These are phyloP conservation scores for Phalanger gymnotis DNA, from an alignment of 2,797 vertebrate species.

Conservation along the genomic window DNA sequence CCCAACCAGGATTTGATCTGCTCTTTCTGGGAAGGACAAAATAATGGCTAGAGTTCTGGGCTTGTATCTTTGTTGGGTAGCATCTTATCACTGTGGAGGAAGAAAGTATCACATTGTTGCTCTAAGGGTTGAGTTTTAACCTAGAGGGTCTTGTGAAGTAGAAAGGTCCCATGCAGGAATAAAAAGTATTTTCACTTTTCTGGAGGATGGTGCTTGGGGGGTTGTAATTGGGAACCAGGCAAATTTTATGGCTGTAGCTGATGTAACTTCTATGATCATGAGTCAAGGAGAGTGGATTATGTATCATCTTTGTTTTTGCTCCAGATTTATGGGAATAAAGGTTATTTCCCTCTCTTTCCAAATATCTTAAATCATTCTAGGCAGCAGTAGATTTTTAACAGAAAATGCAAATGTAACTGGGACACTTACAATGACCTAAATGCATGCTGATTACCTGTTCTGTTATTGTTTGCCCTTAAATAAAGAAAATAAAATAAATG, in stretches of 20 bases:
- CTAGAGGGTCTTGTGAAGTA: slow-evolving; percentile 3
- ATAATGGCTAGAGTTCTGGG: background rate
- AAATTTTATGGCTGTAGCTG: slow-evolving; percentile 52
- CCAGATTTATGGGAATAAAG: slow-evolving; percentile 34
- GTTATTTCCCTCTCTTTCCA: slow-evolving; percentile 63
- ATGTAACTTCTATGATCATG: slow-evolving; percentile 41
- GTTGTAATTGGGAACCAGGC: background rate
- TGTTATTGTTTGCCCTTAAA: slow-evolving; percentile 78
- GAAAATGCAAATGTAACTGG: slow-evolving; percentile 74
- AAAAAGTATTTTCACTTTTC: slow-evolving; percentile 5
- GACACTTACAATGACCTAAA: slow-evolving; percentile 77
- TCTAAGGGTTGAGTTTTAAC: slow-evolving; percentile 31
- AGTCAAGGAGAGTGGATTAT: slow-evolving; percentile 43
- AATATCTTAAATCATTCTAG: slow-evolving; percentile 69
- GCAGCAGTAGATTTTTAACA: slow-evolving; percentile 58
- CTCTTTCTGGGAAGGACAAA: slow-evolving; percentile 17
- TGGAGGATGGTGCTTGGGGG: slow-evolving; percentile 12
- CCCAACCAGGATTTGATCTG: slow-evolving; percentile 8
- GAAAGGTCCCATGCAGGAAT: background rate
- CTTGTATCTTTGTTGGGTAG: slow-evolving; percentile 2
- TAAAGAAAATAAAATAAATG: slow-evolving; percentile 79
- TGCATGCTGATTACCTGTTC: slow-evolving; percentile 80
- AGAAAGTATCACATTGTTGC: slow-evolving; percentile 34
- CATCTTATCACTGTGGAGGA: background rate
- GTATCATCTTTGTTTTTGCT: slow-evolving; percentile 67